These are phyloP conservation scores for Carettochelys insculpta DNA, from an alignment of 2,113 vertebrate species.

Conservation along the genomic window DNA sequence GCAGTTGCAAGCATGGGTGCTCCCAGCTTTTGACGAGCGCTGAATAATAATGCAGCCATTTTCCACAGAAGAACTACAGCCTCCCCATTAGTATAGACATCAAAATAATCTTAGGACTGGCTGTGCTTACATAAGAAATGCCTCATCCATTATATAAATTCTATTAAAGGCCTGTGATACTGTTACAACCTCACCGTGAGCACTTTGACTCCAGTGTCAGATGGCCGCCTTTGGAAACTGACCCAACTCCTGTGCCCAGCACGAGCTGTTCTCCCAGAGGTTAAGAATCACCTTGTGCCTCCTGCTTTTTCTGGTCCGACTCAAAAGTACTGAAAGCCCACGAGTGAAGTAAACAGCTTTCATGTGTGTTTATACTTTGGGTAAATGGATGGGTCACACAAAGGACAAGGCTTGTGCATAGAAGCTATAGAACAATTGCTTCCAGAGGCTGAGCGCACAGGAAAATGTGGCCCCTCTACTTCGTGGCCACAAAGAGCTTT, in stretches of 20 bases:
- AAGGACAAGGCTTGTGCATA: constrained; percentile 53
- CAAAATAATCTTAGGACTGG: background rate
- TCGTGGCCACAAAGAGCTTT: constrained; percentile 5
- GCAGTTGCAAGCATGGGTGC: too few relatives aligned
- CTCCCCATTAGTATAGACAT: background rate
- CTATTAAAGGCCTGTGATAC: background rate
- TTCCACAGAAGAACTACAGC: background rate
- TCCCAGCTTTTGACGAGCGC: background rate
- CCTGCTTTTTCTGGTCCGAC: constrained; percentile 22
- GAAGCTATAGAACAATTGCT: constrained; percentile 25
- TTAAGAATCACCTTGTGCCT: constrained; percentile 2
- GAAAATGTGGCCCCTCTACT: background rate
- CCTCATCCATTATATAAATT: background rate
- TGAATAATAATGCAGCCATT: background rate
- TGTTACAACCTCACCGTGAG: background rate
- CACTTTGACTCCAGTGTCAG: background rate
- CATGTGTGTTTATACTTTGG: constrained; percentile 38
- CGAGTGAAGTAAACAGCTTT: constrained; percentile 53
- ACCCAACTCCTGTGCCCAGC: background rate
- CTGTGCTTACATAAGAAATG: background rate
- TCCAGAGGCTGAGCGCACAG: background rate
- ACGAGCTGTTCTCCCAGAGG: background rate
- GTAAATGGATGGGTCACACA: constrained; percentile 49
- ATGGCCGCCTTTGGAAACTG: background rate
- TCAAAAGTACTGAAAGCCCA: constrained; percentile 27